Base-by-base conservation (phyloP, 2,888 invertebrate genomes). In the Danaus chrysippus region DNA sequence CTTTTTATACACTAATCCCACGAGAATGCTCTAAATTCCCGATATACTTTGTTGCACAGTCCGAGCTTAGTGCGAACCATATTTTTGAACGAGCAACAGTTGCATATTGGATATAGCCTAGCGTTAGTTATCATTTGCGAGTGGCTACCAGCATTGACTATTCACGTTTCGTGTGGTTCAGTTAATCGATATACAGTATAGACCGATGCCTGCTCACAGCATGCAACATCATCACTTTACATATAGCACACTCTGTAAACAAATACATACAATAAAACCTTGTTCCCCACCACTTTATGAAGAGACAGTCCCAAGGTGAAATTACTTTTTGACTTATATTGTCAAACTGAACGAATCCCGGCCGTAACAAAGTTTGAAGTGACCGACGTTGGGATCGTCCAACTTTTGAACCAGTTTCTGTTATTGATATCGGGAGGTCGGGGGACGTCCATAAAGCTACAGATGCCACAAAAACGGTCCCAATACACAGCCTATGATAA, bases 1-100 rank as follows among this genome's bases (percentile, higher is more conserved):
- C 79, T 87, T 89, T 81, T 79, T 83, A 79, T 76, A 76, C 77
- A 78, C 84, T 89, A 90, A 90, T 89, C 89, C 87, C 76, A 74
- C 73, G 74, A 77, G 76, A 78, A 77, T 76, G 78, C 81, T 82
- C 80, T 86, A 87, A 87, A 88, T 84, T 87, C 87, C 72, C 84
- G 79, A 84, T 88, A 84, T 87, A 89, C 85, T 86, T 82, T 83
- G 86, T 84, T 78, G 79, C 82, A 71, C 78, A 82, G 81, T 77
- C 78, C 73, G 67, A 80, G 83, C 82, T 87, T 85, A 83, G 78
- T 75, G 74, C 77, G 76, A 73, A 82, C 82, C 83, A 85, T 87
- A 88, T 88, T 88, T 88, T 88, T 87, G 83, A 81, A 77, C 75
- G 83, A 76, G 78, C 72, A 76, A 74, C 75, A 76, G 77, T 83